A percentile compares a stretch with the other conserved stretches of the same genome.
These are phyloP conservation scores for Odontothrips loti DNA, from an alignment of 2,888 invertebrate genomes.

Conservation along the genomic window DNA sequence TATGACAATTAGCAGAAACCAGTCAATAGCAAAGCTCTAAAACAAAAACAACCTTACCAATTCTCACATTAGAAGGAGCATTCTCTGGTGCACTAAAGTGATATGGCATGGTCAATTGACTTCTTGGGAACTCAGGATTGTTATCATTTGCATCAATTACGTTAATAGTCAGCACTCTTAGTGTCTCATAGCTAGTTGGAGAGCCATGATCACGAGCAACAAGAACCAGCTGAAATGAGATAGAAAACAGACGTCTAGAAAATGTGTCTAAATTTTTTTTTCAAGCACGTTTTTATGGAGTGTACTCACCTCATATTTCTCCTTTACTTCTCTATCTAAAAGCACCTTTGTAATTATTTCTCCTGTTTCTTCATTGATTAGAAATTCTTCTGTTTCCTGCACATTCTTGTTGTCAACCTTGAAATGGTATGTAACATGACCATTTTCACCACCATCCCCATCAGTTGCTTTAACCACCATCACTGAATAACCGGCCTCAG, in stretches of 20 bases:
- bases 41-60: constrained; percentile 51
- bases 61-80: constrained; percentile 56
- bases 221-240: constrained; percentile 59
- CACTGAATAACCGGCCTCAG: constrained; percentile 68
- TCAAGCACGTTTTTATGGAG: neutral
- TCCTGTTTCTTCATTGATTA: constrained; percentile 70
- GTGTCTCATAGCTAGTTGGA: constrained; percentile 72
- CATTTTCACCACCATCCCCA: constrained; percentile 77
- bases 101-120: constrained; percentile 54
- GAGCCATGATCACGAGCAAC: constrained; percentile 80
- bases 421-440: constrained; percentile 75
- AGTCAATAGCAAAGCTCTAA: constrained; percentile 20
- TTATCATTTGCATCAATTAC: constrained; percentile 79
- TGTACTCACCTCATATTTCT: constrained; percentile 56
- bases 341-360: constrained; percentile 74
- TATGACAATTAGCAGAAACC: neutral
- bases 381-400: constrained; percentile 77
- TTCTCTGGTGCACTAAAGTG: constrained; percentile 71
- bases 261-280: constrained; percentile 25
- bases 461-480: constrained; percentile 79
- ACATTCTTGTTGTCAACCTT: constrained; percentile 71
- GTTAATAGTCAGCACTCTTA: constrained; percentile 68
- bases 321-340: constrained; percentile 70
- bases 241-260: neutral
- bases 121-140: constrained; percentile 66